phyloP scores from a whole-genome alignment of 2,113 vertebrate genomes.

The Phoenicopterus ruber region DNA sequence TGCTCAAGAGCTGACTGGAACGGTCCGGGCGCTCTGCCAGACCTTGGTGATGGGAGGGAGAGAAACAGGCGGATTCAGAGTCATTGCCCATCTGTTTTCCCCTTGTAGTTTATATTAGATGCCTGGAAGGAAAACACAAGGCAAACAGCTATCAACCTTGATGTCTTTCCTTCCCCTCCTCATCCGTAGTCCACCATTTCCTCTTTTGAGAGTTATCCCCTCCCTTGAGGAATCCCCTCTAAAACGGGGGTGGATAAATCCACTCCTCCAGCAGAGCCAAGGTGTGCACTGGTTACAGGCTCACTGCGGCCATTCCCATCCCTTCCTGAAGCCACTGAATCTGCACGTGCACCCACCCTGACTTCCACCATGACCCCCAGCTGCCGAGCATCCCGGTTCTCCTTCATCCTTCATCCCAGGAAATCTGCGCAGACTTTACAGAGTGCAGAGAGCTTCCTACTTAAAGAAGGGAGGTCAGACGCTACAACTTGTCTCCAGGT shows the following conservation, averaged over 20 bases:
- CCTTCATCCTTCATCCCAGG: not conserved
- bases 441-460: not conserved
- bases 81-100: not conserved
- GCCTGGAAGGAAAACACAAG: not conserved
- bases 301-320: fast-evolving
- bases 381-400: fast-evolving
- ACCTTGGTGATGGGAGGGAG: not conserved
- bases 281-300: not conserved
- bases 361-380: not conserved
- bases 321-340: not conserved
- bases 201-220: not conserved
- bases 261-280: not conserved
- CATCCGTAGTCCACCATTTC: not conserved
- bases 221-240: not conserved
- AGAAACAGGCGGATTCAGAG: not conserved
- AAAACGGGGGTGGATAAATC: not conserved
- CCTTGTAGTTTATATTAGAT: not conserved
- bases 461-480: not conserved
- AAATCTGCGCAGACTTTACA: not conserved
- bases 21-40: fast-evolving
- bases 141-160: not conserved
- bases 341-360: fast-evolving
- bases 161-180: not conserved
- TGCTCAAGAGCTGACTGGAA: not conserved
- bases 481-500: not conserved